Conservation (phyloP, 2,888 invertebrate genomes). For the Drosophila colorata region DNA sequence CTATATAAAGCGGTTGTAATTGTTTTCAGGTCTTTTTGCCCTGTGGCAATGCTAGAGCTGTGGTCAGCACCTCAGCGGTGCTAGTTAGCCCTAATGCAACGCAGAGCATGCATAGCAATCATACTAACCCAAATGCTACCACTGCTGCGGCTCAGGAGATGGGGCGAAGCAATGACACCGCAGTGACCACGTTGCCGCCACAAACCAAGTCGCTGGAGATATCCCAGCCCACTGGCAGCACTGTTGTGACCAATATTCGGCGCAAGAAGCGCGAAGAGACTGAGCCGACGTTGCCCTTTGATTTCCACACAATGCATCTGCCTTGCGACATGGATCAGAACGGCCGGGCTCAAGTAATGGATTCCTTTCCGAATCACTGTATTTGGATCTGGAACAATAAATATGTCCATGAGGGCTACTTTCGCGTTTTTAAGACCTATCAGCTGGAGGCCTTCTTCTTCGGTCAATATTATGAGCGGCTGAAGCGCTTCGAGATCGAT, state of each 20-base stretch:
- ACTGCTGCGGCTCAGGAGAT: neutral
- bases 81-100: neutral
- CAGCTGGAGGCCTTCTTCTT: slow-evolving; percentile 60
- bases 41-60: neutral
- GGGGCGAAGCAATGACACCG: slow-evolving; percentile 1
- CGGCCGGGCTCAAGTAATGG: neutral
- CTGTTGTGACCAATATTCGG: slow-evolving; percentile 17
- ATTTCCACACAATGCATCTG: slow-evolving; percentile 36
- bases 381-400: slow-evolving; percentile 39
- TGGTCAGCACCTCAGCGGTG: neutral
- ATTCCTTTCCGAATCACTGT: slow-evolving; percentile 42
- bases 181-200: neutral
- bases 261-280: slow-evolving; percentile 32
- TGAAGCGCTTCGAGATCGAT: slow-evolving; percentile 87
- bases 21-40: slow-evolving; percentile 9
- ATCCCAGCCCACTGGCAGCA: neutral
- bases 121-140: neutral
- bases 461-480: slow-evolving; percentile 48
- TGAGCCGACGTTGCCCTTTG: slow-evolving; percentile 29
- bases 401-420: slow-evolving; percentile 28
- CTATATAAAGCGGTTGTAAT: neutral
- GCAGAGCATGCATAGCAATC: neutral
- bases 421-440: slow-evolving; percentile 49
- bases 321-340: slow-evolving; percentile 48
- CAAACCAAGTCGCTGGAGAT: slow-evolving; percentile 4